Evolutionary conservation across 35 echinoderm and acorn worm genomes (phyloP).

Genomic region (Ptychodera flava): DNA sequence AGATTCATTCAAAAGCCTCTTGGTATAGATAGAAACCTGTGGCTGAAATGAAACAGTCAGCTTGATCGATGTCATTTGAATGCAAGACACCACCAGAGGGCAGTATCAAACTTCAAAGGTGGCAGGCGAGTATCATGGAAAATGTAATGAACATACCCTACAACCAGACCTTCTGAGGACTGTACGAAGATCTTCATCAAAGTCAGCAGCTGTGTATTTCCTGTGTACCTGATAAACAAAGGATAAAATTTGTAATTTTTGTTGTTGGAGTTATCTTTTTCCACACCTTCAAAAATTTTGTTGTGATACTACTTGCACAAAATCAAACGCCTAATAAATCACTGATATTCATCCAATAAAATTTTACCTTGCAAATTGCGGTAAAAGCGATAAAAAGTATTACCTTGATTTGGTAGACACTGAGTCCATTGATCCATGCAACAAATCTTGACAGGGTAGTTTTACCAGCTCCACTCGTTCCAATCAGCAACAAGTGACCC

Average conservation of each 20-base stretch:
- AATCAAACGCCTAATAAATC: no score
- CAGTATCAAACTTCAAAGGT: no score
- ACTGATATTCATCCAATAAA: no score
- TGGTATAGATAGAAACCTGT: no score
- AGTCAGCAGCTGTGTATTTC: conserved; percentile 94
- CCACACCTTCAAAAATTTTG: no score
- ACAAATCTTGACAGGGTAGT: conserved; percentile 98
- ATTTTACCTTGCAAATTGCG: not conserved
- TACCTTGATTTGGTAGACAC: conserved; percentile 98
- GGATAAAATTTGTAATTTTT: not conserved
- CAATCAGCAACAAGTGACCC: conserved; percentile 97
- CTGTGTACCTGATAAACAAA: conserved; percentile 63
- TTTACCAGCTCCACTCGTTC: conserved; percentile 92
- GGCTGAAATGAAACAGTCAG: no score
- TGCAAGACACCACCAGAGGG: no score
- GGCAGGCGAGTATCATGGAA: no score
- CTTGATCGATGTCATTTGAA: no score
- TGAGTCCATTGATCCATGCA: conserved; percentile 99
- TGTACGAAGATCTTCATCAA: conserved; percentile 90
- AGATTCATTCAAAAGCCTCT: no score
- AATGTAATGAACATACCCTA: conserved; percentile 38
- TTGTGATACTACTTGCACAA: no score
- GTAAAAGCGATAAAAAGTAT: not conserved
- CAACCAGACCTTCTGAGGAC: conserved; percentile 85
- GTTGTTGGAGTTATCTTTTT: no score